phyloP scores from a whole-genome alignment of 2,888 invertebrate genomes.

The Deilephila elpenor region DNA sequence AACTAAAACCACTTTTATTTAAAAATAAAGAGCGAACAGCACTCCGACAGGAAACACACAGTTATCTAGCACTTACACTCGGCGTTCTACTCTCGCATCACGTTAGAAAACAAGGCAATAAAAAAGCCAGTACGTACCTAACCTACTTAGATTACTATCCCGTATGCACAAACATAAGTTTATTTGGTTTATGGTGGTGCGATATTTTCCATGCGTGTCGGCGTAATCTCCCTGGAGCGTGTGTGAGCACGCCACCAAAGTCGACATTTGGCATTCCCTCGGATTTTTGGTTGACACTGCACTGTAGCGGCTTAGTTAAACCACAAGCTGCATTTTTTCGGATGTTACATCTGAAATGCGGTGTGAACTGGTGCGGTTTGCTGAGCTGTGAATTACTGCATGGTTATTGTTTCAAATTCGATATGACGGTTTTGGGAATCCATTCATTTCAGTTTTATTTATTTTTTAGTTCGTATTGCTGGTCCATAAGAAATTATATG shows the following conservation, averaged over 20 bases:
- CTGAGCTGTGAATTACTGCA: not conserved
- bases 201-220: conserved; percentile 43
- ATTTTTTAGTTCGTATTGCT: too few species aligned
- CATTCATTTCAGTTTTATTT: not conserved
- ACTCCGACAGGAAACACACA: conserved; percentile 10
- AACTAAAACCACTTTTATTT: not conserved
- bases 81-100: conserved; percentile 16
- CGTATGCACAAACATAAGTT: conserved; percentile 34
- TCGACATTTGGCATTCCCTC: conserved; percentile 43
- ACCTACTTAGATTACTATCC: conserved; percentile 29
- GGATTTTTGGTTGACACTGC: conserved; percentile 45
- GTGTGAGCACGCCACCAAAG: conserved; percentile 50
- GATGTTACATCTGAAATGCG: conserved; percentile 1
- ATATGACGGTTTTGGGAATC: not conserved
- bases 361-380: conserved; percentile 1
- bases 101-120: conserved; percentile 30
- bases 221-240: conserved; percentile 53
- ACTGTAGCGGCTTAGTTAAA: conserved; percentile 22
- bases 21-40: conserved; percentile 1
- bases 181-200: conserved; percentile 43
- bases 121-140: conserved; percentile 28
- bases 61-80: conserved; percentile 23
- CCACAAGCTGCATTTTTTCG: conserved; percentile 10
- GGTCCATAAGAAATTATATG: too few species aligned
- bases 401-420: not conserved